Percentiles rank a stretch among this genome's conserved stretches.
phyloP scores from a whole-genome alignment of 1,140 invertebrate genomes.

The Papilio polyxenes region DNA sequence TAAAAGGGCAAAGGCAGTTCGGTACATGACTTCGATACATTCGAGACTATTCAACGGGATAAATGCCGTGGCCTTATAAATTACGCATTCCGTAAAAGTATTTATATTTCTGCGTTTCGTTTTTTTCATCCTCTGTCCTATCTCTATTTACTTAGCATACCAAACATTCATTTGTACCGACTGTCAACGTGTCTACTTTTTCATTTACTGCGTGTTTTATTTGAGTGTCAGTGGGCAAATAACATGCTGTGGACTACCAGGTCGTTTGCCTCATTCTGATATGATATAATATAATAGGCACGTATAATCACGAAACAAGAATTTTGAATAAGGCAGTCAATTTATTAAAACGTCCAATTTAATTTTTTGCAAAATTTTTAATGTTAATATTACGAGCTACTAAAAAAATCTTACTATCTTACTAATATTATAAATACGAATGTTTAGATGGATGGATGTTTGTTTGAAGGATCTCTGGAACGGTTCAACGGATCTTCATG shows the following conservation, averaged over 20 bases:
- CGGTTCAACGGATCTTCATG: too few species aligned
- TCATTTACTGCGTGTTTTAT: background rate
- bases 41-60: background rate
- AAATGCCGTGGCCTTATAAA: background rate
- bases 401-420: background rate
- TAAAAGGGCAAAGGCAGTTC: background rate
- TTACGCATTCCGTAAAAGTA: background rate
- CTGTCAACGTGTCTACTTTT: background rate
- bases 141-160: background rate
- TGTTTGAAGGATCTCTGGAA: too few species aligned
- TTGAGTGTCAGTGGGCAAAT: background rate
- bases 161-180: background rate
- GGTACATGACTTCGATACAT: too few species aligned
- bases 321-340: background rate
- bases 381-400: background rate
- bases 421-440: too few species aligned
- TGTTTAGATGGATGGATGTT: too few species aligned
- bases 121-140: background rate
- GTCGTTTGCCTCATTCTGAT: background rate
- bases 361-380: background rate
- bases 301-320: background rate
- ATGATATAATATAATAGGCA: background rate
- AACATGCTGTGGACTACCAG: background rate
- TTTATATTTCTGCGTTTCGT: background rate
- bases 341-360: background rate